Percentiles rank a stretch among this genome's conserved stretches.
These are phyloP conservation scores for Drosophila pegasa DNA, from an alignment of 2,888 invertebrate genomes.

Conservation along the genomic window DNA sequence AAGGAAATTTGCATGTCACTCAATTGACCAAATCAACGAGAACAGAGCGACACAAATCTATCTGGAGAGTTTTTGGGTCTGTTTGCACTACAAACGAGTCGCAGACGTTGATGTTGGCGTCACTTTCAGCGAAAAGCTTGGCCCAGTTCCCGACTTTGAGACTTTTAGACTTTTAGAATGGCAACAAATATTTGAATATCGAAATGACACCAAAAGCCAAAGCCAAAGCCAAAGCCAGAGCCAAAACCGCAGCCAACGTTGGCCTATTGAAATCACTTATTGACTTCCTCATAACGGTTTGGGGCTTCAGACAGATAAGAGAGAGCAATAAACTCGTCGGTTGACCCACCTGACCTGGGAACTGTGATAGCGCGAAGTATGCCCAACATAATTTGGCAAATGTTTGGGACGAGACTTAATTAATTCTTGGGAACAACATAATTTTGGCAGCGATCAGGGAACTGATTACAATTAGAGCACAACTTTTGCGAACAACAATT, in stretches of 20 bases:
- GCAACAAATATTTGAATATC: conserved; percentile 69
- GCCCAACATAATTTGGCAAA: conserved; percentile 30
- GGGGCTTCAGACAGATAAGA: conserved; percentile 45
- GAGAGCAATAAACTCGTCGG: conserved; percentile 59
- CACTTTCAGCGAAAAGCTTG: conserved; percentile 49
- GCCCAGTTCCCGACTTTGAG: conserved; percentile 60
- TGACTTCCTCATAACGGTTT: conserved; percentile 63
- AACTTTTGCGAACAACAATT: conserved; percentile 55
- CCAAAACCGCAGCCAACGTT: too few relatives aligned
- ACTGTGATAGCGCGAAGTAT: conserved; percentile 25
- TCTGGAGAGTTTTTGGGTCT: conserved; percentile 49
- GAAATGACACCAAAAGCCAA: conserved; percentile 54
- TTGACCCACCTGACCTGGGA: conserved; percentile 34
- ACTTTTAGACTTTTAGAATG: conserved; percentile 57
- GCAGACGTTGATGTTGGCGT: conserved; percentile 30
- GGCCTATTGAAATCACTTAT: conserved; percentile 38
- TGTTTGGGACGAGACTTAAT: conserved; percentile 24
- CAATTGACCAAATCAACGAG: conserved; percentile 55
- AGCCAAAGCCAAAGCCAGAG: too few relatives aligned
- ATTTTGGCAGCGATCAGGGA: conserved; percentile 61
- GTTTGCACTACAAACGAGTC: conserved; percentile 69
- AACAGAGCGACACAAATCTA: conserved; percentile 54
- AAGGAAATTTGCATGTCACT: conserved; percentile 80
- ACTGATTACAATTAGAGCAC: conserved; percentile 70
- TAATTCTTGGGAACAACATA: conserved; percentile 52